Evolutionary conservation across 2,113 vertebrate species (phyloP).

Genomic region (Chascanopsetta lugubris): DNA sequence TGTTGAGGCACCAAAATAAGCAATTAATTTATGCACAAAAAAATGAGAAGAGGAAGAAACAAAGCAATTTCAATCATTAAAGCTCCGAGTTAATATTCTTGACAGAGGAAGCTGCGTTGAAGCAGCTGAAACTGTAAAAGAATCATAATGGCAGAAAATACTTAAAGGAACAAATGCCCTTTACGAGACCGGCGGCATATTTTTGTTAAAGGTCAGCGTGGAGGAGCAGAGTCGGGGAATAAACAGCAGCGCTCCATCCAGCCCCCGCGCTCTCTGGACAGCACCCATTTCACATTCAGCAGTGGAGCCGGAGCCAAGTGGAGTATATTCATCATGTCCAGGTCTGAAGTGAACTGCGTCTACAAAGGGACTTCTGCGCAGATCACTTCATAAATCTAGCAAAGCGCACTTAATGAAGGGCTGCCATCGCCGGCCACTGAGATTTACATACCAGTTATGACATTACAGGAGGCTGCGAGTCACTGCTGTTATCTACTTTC

Average conservation of each 20-base stretch:
- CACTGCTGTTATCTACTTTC: slow-evolving; percentile 67
- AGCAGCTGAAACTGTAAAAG: slow-evolving; percentile 38
- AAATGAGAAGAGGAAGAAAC: no score
- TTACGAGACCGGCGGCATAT: slow-evolving; percentile 47
- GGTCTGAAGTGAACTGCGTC: slow-evolving; percentile 67
- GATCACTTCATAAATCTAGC: slow-evolving; percentile 83
- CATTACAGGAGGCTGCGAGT: slow-evolving; percentile 56
- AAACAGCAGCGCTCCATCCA: slow-evolving; percentile 44
- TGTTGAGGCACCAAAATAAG: no score
- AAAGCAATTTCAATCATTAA: no score
- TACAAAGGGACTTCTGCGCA: slow-evolving; percentile 73
- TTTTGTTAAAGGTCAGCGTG: slow-evolving; percentile 63
- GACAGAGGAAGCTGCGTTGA: slow-evolving; percentile 42
- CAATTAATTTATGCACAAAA: no score
- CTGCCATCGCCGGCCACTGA: slow-evolving; percentile 56
- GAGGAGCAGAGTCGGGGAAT: slow-evolving; percentile 27
- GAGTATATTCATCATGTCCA: slow-evolving; percentile 80
- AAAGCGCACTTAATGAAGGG: slow-evolving; percentile 79
- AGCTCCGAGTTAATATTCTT: slow-evolving; percentile 29
- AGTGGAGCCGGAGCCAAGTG: slow-evolving; percentile 71
- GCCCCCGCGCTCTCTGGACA: slow-evolving; percentile 46
- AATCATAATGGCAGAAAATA: slow-evolving; percentile 52
- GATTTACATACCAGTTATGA: slow-evolving; percentile 80
- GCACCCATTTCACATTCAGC: slow-evolving; percentile 67
- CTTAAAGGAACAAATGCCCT: slow-evolving; percentile 57